These are phyloP conservation scores for Stichodactyla helianthus DNA, from an alignment of 64 coral and sea anemone species.

Conservation along the genomic window DNA sequence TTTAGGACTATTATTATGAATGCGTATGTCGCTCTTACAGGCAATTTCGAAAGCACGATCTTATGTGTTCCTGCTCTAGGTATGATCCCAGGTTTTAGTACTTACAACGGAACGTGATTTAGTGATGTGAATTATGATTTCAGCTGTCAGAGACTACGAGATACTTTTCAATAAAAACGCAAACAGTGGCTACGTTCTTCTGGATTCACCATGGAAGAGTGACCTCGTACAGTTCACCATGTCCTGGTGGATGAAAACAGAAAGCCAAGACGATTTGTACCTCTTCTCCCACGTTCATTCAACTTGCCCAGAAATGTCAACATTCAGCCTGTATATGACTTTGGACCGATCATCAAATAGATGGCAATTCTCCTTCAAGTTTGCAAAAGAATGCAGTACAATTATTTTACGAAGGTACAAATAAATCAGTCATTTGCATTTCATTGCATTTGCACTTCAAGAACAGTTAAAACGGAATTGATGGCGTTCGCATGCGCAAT, in stretches of 20 bases:
- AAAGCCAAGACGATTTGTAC: background rate
- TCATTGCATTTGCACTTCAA: background rate
- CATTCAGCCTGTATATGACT: background rate
- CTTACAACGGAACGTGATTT: too few species aligned
- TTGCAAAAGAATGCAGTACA: background rate
- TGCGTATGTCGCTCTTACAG: too few species aligned
- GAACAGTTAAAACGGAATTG: too few species aligned
- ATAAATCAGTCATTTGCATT: background rate
- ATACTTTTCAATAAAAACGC: background rate
- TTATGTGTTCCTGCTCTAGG: too few species aligned
- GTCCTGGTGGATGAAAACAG: constrained; percentile 14
- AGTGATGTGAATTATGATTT: background rate
- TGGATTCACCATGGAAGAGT: background rate
- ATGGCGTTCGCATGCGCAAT: too few species aligned
- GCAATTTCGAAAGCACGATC: too few species aligned
- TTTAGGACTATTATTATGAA: too few species aligned
- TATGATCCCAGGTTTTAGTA: too few species aligned
- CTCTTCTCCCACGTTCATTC: background rate
- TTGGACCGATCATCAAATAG: background rate
- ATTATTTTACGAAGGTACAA: background rate
- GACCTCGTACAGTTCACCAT: background rate
- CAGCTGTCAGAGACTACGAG: background rate
- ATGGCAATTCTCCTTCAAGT: background rate
- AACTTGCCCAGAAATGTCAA: background rate
- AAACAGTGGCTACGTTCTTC: background rate